Percentiles rank a stretch among this genome's conserved stretches.
Evolutionary conservation across 2,888 invertebrate species (phyloP).

Genomic region (Zygothrica quintamaculata): DNA sequence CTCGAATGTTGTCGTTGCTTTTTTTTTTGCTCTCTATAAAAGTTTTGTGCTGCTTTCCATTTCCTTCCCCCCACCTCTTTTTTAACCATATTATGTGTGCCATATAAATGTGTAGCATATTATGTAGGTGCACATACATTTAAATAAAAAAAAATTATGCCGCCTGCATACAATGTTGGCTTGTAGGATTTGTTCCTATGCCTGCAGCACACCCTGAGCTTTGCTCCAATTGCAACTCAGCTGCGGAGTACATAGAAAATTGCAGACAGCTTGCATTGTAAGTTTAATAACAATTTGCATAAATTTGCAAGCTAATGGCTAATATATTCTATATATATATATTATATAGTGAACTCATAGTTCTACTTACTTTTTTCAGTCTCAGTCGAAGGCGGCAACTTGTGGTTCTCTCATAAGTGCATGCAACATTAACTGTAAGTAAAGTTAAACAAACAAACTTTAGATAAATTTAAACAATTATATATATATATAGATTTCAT

Average conservation of each 20-base stretch:
- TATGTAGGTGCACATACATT: constrained; percentile 42
- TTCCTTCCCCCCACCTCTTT: constrained; percentile 14
- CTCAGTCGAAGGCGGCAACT: constrained; percentile 60
- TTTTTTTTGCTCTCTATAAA: constrained; percentile 7
- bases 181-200: neutral
- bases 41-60: constrained; percentile 38
- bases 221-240: constrained; percentile 49
- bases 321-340: neutral
- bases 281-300: constrained; percentile 70
- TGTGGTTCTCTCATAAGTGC: constrained; percentile 64
- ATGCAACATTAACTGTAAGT: constrained; percentile 72
- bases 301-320: constrained; percentile 52
- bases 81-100: no score
- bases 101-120: constrained; percentile 7
- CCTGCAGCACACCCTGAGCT: constrained; percentile 21
- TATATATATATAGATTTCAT: constrained; percentile 8
- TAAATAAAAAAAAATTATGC: constrained; percentile 51
- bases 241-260: constrained; percentile 59
- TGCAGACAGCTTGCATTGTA: constrained; percentile 30
- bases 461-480: constrained; percentile 35
- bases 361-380: constrained; percentile 65
- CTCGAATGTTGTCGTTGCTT: constrained; percentile 2
- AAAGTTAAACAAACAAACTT: constrained; percentile 14
- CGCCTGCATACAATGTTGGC: constrained; percentile 50
- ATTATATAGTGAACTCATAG: constrained; percentile 1